Conservation (phyloP, 2,888 invertebrate species). For the Parnassius smintheus region DNA sequence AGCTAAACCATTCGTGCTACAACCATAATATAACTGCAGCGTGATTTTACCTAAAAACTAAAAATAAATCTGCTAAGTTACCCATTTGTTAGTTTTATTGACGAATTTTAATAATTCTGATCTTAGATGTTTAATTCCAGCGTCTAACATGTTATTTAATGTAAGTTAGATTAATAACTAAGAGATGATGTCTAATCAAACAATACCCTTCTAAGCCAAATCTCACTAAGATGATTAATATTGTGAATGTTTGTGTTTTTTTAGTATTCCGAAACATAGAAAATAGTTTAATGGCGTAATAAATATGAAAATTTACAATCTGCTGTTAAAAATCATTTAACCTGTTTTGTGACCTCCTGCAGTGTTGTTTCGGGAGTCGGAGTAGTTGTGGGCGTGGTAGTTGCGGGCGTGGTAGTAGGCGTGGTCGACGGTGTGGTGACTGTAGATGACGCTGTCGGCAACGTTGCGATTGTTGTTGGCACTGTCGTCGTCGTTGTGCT, state of each 20-base stretch:
- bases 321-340: conserved; percentile 33
- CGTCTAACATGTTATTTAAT: neutral
- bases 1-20: too few relatives aligned
- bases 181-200: neutral
- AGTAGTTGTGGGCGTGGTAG: conserved; percentile 47
- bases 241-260: neutral
- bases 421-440: conserved; percentile 34
- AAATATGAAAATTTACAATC: neutral
- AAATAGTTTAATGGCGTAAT: too few relatives aligned
- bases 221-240: conserved; percentile 16
- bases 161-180: neutral
- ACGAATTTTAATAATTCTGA: too few relatives aligned
- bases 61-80: too few relatives aligned
- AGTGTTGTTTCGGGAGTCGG: conserved; percentile 56
- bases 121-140: too few relatives aligned
- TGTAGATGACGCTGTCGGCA: conserved; percentile 43
- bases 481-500: conserved; percentile 39
- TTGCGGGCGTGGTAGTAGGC: conserved; percentile 41
- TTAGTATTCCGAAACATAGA: conserved; percentile 18
- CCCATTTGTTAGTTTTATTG: too few relatives aligned
- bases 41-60: too few relatives aligned
- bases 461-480: conserved; percentile 42
- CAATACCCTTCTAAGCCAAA: conserved; percentile 10
- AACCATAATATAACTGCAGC: too few relatives aligned
- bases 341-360: conserved; percentile 66